These are phyloP conservation scores for Sardina pilchardus DNA, from an alignment of 2,113 vertebrate species.

Conservation along the genomic window DNA sequence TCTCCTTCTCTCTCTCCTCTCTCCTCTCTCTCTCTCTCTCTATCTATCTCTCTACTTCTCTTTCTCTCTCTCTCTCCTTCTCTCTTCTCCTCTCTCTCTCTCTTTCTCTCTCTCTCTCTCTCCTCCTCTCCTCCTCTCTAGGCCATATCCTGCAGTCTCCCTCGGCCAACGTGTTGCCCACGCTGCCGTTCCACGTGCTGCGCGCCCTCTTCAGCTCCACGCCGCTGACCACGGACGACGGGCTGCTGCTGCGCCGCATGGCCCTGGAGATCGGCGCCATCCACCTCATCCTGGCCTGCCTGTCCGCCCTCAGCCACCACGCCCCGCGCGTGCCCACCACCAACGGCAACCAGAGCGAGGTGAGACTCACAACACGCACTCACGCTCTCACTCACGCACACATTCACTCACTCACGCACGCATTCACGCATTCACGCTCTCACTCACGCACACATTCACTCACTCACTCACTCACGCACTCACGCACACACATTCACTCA, in stretches of 20 bases:
- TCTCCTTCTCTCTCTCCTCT: neutral
- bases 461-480: neutral
- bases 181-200: slow-evolving; percentile 93
- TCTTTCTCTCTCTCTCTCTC: neutral
- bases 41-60: neutral
- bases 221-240: slow-evolving; percentile 92
- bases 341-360: slow-evolving; percentile 84
- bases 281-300: slow-evolving; percentile 94
- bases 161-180: slow-evolving; percentile 94
- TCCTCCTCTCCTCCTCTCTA: slow-evolving; percentile 47
- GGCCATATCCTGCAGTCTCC: slow-evolving; percentile 98
- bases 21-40: neutral
- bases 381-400: neutral
- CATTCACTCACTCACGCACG: neutral
- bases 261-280: slow-evolving; percentile 95
- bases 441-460: neutral
- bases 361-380: slow-evolving; percentile 53
- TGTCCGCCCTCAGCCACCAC: slow-evolving; percentile 97
- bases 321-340: slow-evolving; percentile 89
- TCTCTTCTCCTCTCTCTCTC: neutral
- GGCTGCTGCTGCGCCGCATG: slow-evolving; percentile 91
- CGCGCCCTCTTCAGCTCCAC: slow-evolving; percentile 91
- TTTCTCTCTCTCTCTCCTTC: neutral
- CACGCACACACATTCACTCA: slow-evolving; percentile 19
- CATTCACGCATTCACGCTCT: neutral